Base-by-base conservation (phyloP, 2,888 invertebrate genomes). In the Parnassius smintheus region DNA sequence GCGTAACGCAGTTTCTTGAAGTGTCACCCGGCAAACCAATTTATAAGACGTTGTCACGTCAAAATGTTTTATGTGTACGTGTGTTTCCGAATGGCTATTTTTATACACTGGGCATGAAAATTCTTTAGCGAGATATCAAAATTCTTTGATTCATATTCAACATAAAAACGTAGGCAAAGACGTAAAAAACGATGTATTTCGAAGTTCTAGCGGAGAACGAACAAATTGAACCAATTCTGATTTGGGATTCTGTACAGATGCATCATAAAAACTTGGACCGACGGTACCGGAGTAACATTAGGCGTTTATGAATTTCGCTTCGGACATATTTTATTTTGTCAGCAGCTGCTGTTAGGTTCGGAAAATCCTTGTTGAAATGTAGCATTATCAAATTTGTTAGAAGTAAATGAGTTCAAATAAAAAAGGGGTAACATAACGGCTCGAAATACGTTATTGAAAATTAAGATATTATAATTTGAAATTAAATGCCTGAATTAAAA, bases 231-330 rank as follows among this genome's bases (percentile, higher is more conserved):
- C 65, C 65, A 70, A 73, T 71, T 75, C 74, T 74, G 73, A 75
- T 75, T 75, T 74, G 72, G 73, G 72, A 75, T 74, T 75, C 74
- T 68, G 72, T 70, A 70, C 73, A 70, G 69, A 65, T 65, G 68
- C 68, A 59, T 65, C 71, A 72, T 75, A 75, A 75, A 75, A 74
- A 71, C 69, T 67, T 69, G 70, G 72, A 72, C 72, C 71, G 70
- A 71, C 68, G 75, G 72, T 62, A 67, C 59, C 64, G 60, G 61
- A 59, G 65, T 70, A 67, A 72, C 72, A 73, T 72, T 72, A 74
- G 72, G 66, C 74, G 70, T 74, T 75, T 75, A 75, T 73, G 73
- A 75, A 75, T 74, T 75, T 74, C 62, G 69, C 70, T 67, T 67
- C 65, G 70, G 70, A 68, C 67, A 68, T 67, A 64, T 63, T 71